Evolutionary conservation across 2,797 vertebrate genomes (phyloP), one percentile per base, ranked within the genome.

Genomic region (Tapirus indicus): DNA sequence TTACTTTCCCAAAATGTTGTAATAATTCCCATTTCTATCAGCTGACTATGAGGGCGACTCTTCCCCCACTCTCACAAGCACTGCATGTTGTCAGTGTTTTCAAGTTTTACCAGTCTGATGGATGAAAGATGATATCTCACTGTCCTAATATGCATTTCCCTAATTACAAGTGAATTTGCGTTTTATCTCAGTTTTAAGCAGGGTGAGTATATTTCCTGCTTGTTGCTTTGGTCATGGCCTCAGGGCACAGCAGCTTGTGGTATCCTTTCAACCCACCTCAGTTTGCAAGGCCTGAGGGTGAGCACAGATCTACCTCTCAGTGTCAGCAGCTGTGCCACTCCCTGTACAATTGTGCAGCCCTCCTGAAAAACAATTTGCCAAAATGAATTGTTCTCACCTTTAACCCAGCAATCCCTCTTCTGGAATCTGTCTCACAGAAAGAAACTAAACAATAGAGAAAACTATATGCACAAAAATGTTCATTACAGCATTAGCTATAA

Each of bases 111-210:
- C 78, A 79, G 13, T 32, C n/a, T 64, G 44, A 82, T 72, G 27
- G 68, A 35, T 93, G 11, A 82, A 92, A 95, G 83, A 66, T 27
- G 7, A 32, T 41, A 74, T 68, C 44, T 85, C 29, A 27, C 6
- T 71, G 56, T 86, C 89, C 79, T 83, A 72, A n/a, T 49, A 7
- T 35, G 7, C n/a, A 85, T 80, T 87, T 88, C 60, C 41, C 41
- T 62, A 47, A 62, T 5, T 54, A 32, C 23, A 58, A 85, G 44
- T 72, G 32, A 74, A 60, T 88, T 95, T 86, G 56, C 17, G 83
- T 83, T 91, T 91, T 71, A 62, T 91, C 77, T 92, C 58, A 5
- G 47, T 79, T 95, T 90, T 62, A 66, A 87, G 56, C 54, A 66
- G 52, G 58, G 10, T n/a, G 47, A 41, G 35, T 44, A 23, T 71